A percentile compares a stretch with the other conserved stretches of the same genome.
Evolutionary conservation across 2,888 invertebrate genomes (phyloP).

Genomic region (Brassicogethes aeneus): DNA sequence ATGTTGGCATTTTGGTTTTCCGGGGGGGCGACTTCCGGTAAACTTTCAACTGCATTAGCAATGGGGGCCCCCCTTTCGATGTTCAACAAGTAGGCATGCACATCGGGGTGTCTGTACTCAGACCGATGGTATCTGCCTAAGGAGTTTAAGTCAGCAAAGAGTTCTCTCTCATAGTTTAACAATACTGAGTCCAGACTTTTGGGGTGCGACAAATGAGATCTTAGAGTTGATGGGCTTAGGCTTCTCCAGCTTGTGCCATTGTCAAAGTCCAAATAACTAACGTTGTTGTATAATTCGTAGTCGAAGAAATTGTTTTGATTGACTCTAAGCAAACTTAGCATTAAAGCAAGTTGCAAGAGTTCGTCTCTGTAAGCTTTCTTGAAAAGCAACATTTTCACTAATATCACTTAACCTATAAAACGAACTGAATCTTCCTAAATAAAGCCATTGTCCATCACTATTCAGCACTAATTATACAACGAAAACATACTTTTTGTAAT

Average conservation of each 20-base stretch:
- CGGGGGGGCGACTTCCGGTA: constrained; percentile 20
- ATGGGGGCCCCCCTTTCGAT: constrained; percentile 37
- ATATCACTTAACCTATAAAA: constrained; percentile 20
- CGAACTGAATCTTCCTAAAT: background rate
- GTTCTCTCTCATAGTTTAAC: constrained; percentile 60
- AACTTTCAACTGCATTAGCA: constrained; percentile 12
- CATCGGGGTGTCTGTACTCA: constrained; percentile 43
- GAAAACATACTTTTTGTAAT: constrained; percentile 8
- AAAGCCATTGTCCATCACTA: constrained; percentile 8
- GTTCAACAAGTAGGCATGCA: constrained; percentile 55
- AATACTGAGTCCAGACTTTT: constrained; percentile 63
- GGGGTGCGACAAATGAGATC: constrained; percentile 58
- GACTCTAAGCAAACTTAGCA: constrained; percentile 70
- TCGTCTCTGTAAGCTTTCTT: constrained; percentile 79
- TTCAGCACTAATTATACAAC: constrained; percentile 1
- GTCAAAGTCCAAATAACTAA: constrained; percentile 44
- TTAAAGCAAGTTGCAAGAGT: constrained; percentile 69
- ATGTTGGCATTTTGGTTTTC: constrained; percentile 7
- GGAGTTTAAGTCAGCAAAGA: constrained; percentile 65
- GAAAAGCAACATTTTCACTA: constrained; percentile 58
- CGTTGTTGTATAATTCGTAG: constrained; percentile 39
- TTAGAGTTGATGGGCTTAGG: constrained; percentile 48
- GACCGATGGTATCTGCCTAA: constrained; percentile 54
- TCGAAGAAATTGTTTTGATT: constrained; percentile 63
- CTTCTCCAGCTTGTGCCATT: constrained; percentile 63